Conservation (phyloP, 2,888 invertebrate genomes). For the Sabatieria punctata region DNA sequence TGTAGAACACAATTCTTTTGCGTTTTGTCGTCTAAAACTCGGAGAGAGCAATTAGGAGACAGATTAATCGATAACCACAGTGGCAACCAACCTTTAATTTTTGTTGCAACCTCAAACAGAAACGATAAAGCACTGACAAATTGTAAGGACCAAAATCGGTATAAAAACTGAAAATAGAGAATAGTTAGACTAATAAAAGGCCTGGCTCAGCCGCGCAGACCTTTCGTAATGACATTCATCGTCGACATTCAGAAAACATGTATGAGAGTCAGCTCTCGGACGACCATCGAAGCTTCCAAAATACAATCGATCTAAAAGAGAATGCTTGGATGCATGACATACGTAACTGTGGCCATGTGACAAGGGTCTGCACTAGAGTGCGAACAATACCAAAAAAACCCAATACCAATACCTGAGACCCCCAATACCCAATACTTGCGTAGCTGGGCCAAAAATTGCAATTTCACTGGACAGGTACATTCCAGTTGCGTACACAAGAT, state of each 20-base stretch:
- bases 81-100: conserved; percentile 46
- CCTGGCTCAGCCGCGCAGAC: conserved; percentile 22
- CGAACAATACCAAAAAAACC: too few relatives aligned
- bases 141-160: conserved; percentile 94
- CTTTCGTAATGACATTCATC: conserved; percentile 77
- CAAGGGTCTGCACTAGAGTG: too few relatives aligned
- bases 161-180: conserved; percentile 46
- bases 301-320: conserved; percentile 62
- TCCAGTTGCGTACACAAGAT: too few relatives aligned
- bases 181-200: not conserved
- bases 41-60: too few relatives aligned
- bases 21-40: too few relatives aligned
- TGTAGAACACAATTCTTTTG: conserved; percentile 85
- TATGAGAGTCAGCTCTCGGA: conserved; percentile 58
- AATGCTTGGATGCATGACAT: too few relatives aligned
- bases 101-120: conserved; percentile 65
- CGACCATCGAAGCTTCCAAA: conserved; percentile 62
- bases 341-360: too few relatives aligned
- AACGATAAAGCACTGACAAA: conserved; percentile 77
- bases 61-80: too few relatives aligned
- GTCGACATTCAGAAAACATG: conserved; percentile 74
- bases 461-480: too few relatives aligned
- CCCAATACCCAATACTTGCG: too few relatives aligned
- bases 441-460: too few relatives aligned
- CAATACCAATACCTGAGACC: too few relatives aligned